These are phyloP conservation scores for Nineta flava DNA, from an alignment of 2,888 invertebrate genomes.

Conservation along the genomic window DNA sequence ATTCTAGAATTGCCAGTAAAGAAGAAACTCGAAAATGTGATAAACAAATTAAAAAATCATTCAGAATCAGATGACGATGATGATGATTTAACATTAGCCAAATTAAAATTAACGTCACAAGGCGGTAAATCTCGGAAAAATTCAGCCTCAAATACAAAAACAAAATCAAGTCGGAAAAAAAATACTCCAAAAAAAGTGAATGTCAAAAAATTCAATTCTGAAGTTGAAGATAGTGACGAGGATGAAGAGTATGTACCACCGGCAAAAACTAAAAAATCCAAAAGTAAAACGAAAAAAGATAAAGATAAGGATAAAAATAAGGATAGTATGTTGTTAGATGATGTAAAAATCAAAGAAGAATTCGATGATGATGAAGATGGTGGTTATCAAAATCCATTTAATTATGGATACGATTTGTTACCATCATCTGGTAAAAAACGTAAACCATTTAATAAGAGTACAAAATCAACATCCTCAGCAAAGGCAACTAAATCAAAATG, in stretches of 20 bases:
- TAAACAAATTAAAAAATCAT: slow-evolving; percentile 1
- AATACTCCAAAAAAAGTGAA: slow-evolving; percentile 3
- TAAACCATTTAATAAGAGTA: slow-evolving; percentile 4
- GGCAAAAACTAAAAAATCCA: not conserved
- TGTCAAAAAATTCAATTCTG: not conserved
- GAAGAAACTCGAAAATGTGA: slow-evolving; percentile 1
- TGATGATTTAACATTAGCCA: slow-evolving; percentile 3
- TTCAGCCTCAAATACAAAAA: not conserved
- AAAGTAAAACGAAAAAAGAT: not conserved
- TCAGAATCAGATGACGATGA: slow-evolving; percentile 4
- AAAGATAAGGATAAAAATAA: not conserved
- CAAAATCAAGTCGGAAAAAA: not conserved
- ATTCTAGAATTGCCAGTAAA: slow-evolving; percentile 9
- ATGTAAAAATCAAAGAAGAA: not conserved
- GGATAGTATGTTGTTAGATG: not conserved
- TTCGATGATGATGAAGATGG: not conserved
- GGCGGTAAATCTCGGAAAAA: not conserved
- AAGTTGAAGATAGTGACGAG: not conserved
- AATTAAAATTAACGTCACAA: not conserved
- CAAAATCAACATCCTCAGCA: not conserved
- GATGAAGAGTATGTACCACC: slow-evolving; percentile 1
- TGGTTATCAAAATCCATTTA: slow-evolving; percentile 7
- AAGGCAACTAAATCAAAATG: slow-evolving; percentile 11
- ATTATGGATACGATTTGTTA: slow-evolving; percentile 4
- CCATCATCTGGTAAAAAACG: slow-evolving; percentile 1